Percentiles rank a stretch among this genome's conserved stretches.
phyloP scores from a whole-genome alignment of 1,140 invertebrate species.

The Euura lappo region DNA sequence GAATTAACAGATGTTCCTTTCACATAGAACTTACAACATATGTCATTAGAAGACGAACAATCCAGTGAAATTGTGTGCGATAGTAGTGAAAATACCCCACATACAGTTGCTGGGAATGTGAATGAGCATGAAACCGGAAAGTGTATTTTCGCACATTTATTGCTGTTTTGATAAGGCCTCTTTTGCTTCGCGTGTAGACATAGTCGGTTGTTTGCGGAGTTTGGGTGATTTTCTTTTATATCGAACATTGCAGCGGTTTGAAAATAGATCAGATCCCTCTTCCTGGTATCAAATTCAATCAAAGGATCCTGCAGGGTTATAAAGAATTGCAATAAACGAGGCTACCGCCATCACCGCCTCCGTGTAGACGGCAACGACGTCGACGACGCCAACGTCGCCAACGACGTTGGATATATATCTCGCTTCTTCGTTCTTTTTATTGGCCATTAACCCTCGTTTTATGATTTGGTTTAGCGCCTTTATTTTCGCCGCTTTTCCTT shows the following conservation, averaged over 20 bases:
- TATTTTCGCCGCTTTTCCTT: background rate
- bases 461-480: slow-evolving; percentile 7
- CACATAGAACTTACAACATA: too few relatives aligned
- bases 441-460: slow-evolving; percentile 3
- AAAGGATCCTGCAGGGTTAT: background rate
- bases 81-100: too few relatives aligned
- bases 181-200: too few relatives aligned
- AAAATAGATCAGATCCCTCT: background rate
- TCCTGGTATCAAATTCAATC: slow-evolving; percentile 5
- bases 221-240: too few relatives aligned
- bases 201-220: too few relatives aligned
- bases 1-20: too few relatives aligned
- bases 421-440: background rate
- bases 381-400: background rate
- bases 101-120: too few relatives aligned
- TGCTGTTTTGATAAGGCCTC: too few relatives aligned
- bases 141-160: too few relatives aligned
- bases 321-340: slow-evolving; percentile 1
- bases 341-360: background rate
- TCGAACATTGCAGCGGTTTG: background rate
- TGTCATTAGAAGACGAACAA: too few relatives aligned
- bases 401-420: background rate
- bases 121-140: too few relatives aligned
- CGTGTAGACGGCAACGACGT: background rate
- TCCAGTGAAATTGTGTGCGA: too few relatives aligned